A percentile compares a stretch with the other conserved stretches of the same genome.
Evolutionary conservation across 2,113 vertebrate species (phyloP).

Genomic region (Gymnocephalus cernua): DNA sequence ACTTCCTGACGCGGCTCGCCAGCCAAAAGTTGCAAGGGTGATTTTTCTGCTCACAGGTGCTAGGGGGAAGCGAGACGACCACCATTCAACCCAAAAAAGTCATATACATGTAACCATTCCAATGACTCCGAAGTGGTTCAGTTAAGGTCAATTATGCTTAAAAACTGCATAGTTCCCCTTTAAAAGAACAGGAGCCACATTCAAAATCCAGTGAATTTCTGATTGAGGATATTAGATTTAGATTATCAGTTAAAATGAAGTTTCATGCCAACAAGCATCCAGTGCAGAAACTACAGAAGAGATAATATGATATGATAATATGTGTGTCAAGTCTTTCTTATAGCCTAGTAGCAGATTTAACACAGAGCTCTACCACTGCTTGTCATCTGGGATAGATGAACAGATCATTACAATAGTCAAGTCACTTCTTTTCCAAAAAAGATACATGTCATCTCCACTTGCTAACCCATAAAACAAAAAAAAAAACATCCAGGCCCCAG

Average conservation of each 20-base stretch:
- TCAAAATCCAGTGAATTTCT: neutral
- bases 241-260: neutral
- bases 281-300: neutral
- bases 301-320: neutral
- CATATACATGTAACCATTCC: too few species aligned
- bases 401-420: neutral
- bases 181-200: neutral
- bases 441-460: conserved; percentile 26
- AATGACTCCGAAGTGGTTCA: too few species aligned
- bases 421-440: conserved; percentile 12
- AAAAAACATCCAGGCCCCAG: conserved; percentile 20
- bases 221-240: neutral
- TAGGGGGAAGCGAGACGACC: too few species aligned
- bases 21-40: too few species aligned
- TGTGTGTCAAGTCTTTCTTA: neutral
- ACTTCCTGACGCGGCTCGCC: too few species aligned
- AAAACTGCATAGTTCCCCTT: too few species aligned
- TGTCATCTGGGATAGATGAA: neutral
- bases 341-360: neutral
- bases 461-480: conserved; percentile 23
- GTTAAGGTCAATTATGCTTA: too few species aligned
- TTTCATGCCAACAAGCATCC: neutral
- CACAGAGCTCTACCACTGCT: neutral
- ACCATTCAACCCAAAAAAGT: too few species aligned
- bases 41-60: too few species aligned